Conservation (phyloP, 2,113 vertebrate species). For the Azemiops feae region DNA sequence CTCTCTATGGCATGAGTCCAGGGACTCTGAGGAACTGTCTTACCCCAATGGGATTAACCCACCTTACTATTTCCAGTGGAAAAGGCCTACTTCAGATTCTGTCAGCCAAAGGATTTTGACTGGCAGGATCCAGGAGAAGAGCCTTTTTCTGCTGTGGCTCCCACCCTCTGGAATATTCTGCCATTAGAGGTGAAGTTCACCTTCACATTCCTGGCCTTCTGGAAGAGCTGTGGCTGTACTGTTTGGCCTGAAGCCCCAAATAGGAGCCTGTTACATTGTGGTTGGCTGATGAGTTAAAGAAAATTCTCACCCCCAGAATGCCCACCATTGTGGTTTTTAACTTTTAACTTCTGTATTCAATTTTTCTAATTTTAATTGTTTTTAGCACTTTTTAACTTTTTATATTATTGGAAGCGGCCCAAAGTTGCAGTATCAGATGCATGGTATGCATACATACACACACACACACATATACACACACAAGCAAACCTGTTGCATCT, state of each 20-base stretch:
- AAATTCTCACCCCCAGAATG: not conserved
- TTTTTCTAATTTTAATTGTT: not conserved
- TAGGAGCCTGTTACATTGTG: not conserved
- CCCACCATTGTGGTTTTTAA: not conserved
- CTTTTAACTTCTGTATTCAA: not conserved
- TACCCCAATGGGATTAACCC: not conserved
- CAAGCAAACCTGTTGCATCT: not conserved
- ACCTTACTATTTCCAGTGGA: not conserved
- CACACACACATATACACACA: too few species aligned
- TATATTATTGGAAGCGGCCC: not conserved
- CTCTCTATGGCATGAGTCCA: not conserved
- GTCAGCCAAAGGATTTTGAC: not conserved
- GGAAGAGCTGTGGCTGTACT: not conserved
- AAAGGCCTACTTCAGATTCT: not conserved
- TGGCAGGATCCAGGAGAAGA: not conserved
- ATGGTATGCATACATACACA: not conserved
- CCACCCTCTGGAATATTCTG: not conserved
- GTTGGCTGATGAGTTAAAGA: not conserved
- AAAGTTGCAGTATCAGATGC: not conserved
- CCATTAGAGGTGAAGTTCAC: not conserved
- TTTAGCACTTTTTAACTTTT: not conserved
- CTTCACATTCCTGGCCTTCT: not conserved
- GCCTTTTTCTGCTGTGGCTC: not conserved
- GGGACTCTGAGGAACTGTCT: not conserved
- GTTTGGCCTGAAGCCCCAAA: not conserved